Base-by-base conservation (phyloP, 2,888 invertebrate species). In the Malacosoma neustria region DNA sequence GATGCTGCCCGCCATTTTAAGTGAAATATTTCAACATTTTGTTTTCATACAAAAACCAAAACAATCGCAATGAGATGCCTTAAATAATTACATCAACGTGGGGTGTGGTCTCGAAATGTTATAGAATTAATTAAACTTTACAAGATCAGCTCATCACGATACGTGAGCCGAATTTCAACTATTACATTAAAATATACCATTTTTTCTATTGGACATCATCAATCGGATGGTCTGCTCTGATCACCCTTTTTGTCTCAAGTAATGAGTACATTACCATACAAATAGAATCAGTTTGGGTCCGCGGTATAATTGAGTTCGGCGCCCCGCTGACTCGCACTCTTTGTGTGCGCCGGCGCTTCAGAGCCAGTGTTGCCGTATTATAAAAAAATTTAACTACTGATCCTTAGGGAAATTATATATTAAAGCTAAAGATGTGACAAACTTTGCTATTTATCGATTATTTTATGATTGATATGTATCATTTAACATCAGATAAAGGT, bases 201-300 rank as follows among this genome's bases (percentile, higher is more conserved):
- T 43, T 56, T 61, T 59, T 61, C 55, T 48, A 43, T 35, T 14
- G 15, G 30, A 22, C 5, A 22, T 22, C 22, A 22, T 22, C 22
- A 22, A 33, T 22, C 22, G 22, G 22, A 22, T 22, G 6, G 22
- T 22, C 22, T 22, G 9, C 22, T 22, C 22, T 22, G 22, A 22
- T 58, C 51, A 67, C 70, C 68, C 68, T 74, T 74, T 75, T 73
- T 71, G 72, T 76, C 72, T 73, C 57, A 47, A 50, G 69, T 84
- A 84, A 84, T 82, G 82, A 84, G 84, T 63, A 61, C 57, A 85
- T 85, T 84, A 80, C 66, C 84, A 85, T 85, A 82, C 81, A 81
- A 77, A 85, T 84, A 80, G 80, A 74, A 73, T 68, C 69, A 68
- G 70, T 66, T 63, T 61, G 61, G 66, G 54, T 48, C 55, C 56